A percentile compares a stretch with the other conserved stretches of the same genome.
Evolutionary conservation across 2,888 invertebrate species (phyloP).

Genomic region (Cantharis flavilabris): DNA sequence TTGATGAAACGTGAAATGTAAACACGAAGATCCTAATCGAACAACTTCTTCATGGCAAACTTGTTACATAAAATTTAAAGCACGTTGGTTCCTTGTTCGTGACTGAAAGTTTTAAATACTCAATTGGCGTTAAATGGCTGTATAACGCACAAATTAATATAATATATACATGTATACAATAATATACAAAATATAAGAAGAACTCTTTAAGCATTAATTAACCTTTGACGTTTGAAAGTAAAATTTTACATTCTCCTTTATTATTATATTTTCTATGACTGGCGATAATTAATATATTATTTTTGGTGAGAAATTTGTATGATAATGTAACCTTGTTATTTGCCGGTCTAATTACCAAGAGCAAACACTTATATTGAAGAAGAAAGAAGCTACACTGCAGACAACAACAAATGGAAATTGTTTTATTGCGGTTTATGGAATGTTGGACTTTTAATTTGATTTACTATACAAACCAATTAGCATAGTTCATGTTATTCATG

Average conservation of each 20-base stretch:
- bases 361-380: not conserved
- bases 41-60: not conserved
- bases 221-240: not conserved
- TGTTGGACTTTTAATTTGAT: not conserved
- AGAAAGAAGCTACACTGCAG: not conserved
- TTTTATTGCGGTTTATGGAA: not conserved
- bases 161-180: too few species aligned
- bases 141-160: not conserved
- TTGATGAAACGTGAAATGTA: not conserved
- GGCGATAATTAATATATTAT: not conserved
- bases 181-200: not conserved
- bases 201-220: not conserved
- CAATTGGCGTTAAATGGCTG: not conserved
- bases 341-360: not conserved
- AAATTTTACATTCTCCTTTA: not conserved
- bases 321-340: not conserved
- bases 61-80: not conserved
- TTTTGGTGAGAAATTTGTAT: not conserved
- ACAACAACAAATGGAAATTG: not conserved
- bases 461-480: not conserved
- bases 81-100: not conserved
- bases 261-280: too few species aligned
- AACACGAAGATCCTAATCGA: not conserved
- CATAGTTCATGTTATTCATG: not conserved
- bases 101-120: not conserved